Conservation (phyloP, 2,113 vertebrate species). For the Hoplias malabaricus region DNA sequence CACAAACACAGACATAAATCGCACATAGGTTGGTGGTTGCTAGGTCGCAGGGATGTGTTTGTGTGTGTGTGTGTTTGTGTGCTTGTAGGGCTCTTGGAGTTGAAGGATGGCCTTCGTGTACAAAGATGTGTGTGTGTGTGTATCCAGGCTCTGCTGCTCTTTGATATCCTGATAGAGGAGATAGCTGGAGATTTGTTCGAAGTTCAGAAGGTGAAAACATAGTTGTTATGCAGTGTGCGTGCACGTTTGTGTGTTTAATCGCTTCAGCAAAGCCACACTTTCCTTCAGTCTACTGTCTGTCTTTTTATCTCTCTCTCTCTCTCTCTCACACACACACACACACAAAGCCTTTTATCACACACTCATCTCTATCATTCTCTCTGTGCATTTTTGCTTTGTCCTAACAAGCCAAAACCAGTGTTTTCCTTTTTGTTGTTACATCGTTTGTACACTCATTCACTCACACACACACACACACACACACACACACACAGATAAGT, state of each 20-base stretch:
- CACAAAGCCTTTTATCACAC: not conserved
- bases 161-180: not conserved
- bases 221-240: not conserved
- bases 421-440: not conserved
- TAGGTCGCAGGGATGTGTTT: too few relatives aligned
- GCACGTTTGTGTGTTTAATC: not conserved
- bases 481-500: not conserved
- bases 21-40: too few relatives aligned
- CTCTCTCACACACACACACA: not conserved
- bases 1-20: too few relatives aligned
- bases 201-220: conserved; percentile 10
- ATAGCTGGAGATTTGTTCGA: too few relatives aligned
- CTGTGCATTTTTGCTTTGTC: conserved; percentile 3
- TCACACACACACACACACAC: not conserved
- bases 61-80: too few relatives aligned
- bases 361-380: not conserved
- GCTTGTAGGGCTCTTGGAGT: too few relatives aligned
- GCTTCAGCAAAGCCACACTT: conserved; percentile 2
- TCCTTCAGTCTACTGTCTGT: not conserved
- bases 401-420: not conserved
- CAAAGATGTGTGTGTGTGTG: conserved; percentile 26
- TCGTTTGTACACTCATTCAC: too few relatives aligned
- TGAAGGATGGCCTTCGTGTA: too few relatives aligned
- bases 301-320: not conserved
- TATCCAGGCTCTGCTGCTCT: not conserved